A percentile compares a stretch with the other conserved stretches of the same genome.
Conservation (phyloP, 1,140 invertebrate genomes). For the Drosophila leontia region DNA sequence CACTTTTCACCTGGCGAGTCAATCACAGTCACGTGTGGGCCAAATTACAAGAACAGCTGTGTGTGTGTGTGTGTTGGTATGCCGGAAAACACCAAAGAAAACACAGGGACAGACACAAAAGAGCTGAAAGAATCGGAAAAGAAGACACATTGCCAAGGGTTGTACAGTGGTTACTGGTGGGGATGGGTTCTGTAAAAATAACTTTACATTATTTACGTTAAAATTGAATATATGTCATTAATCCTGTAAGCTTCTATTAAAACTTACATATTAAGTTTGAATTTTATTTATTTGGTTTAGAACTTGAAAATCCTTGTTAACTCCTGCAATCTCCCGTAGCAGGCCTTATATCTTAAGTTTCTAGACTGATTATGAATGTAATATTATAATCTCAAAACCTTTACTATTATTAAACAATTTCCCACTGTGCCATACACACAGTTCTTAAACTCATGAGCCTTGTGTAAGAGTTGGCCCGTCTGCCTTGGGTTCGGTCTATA, state of each 20-base stretch:
- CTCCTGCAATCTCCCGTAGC: no score
- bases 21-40: conserved; percentile 54
- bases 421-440: conserved; percentile 21
- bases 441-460: conserved; percentile 10
- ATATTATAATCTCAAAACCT: no score
- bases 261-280: no score
- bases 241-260: background rate
- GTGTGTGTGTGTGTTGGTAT: conserved; percentile 9
- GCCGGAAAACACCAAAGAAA: conserved; percentile 40
- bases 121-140: conserved; percentile 22
- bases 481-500: conserved; percentile 57
- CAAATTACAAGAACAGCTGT: conserved; percentile 48
- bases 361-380: no score
- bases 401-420: background rate
- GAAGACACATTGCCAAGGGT: conserved; percentile 33
- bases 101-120: conserved; percentile 26
- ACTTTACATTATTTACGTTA: no score
- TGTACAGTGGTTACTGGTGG: conserved; percentile 11
- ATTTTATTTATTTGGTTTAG: no score
- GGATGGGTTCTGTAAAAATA: background rate
- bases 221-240: background rate
- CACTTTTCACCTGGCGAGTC: conserved; percentile 36
- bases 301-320: no score
- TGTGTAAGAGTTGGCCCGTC: conserved; percentile 55
- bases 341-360: no score